Conservation (phyloP, 2,113 vertebrate genomes). For the Camelus dromedarius region DNA sequence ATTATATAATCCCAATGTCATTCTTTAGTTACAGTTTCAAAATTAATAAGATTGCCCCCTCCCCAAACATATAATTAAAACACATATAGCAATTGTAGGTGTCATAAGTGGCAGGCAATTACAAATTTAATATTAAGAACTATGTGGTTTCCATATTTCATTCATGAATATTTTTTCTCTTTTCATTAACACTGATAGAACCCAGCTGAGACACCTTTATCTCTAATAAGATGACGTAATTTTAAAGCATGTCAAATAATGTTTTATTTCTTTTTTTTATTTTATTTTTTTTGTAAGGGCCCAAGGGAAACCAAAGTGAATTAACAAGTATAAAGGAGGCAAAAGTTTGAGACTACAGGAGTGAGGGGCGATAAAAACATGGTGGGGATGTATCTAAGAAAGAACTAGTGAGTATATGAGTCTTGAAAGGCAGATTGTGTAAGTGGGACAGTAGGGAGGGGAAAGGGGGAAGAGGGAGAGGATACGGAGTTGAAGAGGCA, state of each 20-base stretch:
- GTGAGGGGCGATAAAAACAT: neutral
- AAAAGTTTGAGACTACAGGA: neutral
- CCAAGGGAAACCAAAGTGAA: neutral
- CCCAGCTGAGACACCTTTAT: neutral
- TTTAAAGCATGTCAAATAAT: conserved; percentile 60
- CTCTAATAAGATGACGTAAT: neutral
- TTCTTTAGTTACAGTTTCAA: conserved; percentile 23
- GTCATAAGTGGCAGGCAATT: conserved; percentile 53
- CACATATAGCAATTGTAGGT: neutral
- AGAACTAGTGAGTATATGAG: neutral
- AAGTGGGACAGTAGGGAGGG: neutral
- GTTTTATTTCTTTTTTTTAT: too few species aligned
- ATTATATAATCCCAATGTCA: conserved; percentile 12
- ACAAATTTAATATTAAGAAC: conserved; percentile 62
- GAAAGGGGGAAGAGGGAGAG: too few species aligned
- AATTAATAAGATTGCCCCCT: neutral
- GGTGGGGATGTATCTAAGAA: neutral
- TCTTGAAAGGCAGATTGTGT: neutral
- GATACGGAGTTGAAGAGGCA: neutral
- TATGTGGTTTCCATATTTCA: neutral
- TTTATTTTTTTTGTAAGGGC: neutral
- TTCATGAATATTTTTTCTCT: conserved; percentile 20
- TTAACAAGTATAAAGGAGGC: neutral
- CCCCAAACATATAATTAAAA: conserved; percentile 47
- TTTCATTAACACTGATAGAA: conserved; percentile 30